These are phyloP conservation scores for Ataeniobius toweri DNA, from an alignment of 2,797 vertebrate species.

Conservation along the genomic window DNA sequence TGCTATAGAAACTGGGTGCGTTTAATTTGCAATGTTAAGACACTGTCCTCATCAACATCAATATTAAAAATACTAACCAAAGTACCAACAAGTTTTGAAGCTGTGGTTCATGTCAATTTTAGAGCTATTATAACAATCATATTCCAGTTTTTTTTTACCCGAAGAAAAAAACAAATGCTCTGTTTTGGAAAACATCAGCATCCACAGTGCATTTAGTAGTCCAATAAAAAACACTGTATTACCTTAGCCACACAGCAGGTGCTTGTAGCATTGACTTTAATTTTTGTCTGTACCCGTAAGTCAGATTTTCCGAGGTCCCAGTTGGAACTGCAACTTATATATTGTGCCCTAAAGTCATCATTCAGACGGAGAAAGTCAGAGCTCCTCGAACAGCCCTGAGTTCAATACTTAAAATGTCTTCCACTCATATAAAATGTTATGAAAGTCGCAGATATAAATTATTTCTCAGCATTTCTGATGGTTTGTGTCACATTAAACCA, in stretches of 20 bases:
- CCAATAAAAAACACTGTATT: background rate
- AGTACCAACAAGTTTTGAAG: background rate
- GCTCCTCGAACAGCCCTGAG: background rate
- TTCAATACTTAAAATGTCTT: background rate
- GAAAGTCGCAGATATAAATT: background rate
- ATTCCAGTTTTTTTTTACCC: too few species aligned
- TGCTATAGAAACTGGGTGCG: background rate
- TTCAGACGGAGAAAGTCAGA: background rate
- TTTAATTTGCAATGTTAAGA: background rate
- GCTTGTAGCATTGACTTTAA: background rate
- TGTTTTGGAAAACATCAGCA: background rate
- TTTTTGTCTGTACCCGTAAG: background rate
- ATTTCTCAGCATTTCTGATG: background rate
- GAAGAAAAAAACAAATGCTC: too few species aligned
- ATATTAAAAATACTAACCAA: background rate
- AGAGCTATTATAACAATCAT: too few species aligned
- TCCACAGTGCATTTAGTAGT: background rate
- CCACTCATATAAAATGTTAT: background rate
- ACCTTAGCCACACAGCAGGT: background rate
- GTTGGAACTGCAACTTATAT: background rate
- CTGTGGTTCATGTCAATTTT: too few species aligned
- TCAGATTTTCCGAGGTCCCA: background rate
- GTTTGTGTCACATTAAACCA: background rate
- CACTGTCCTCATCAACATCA: background rate
- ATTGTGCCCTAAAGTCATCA: background rate